Conservation (phyloP, 2,797 vertebrate species). For the Urosaurus nigricauda region DNA sequence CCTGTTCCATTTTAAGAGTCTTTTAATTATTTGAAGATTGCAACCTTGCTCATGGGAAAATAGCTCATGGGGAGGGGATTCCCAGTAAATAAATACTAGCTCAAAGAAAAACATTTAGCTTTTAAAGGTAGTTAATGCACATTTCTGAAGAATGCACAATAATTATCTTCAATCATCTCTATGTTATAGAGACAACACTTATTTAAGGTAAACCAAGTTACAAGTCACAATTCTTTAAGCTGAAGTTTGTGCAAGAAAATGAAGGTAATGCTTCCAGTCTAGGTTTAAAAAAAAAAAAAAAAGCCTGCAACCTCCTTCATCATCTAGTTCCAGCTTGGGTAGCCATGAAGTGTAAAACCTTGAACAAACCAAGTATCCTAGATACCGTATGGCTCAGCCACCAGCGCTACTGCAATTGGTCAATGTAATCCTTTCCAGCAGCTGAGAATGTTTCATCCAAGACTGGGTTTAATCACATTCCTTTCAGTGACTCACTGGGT, state of each 20-base stretch:
- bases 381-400: not conserved
- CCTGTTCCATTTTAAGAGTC: not conserved
- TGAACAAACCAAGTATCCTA: not conserved
- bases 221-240: not conserved
- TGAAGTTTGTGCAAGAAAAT: not conserved
- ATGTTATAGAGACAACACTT: not conserved
- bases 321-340: not conserved
- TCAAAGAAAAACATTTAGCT: constrained; percentile 7
- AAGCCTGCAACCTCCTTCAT: not conserved
- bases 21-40: not conserved
- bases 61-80: no score
- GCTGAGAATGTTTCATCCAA: constrained; percentile 15
- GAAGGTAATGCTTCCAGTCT: not conserved
- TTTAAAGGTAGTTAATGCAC: not conserved
- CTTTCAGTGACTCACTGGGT: constrained; percentile 25
- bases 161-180: not conserved
- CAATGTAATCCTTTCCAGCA: not conserved
- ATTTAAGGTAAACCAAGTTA: not conserved
- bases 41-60: not conserved
- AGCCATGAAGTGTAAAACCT: not conserved
- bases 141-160: not conserved
- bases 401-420: not conserved
- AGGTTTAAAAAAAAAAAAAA: no score
- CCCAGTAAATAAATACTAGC: not conserved
- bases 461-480: constrained; percentile 14